These are phyloP conservation scores for Planococcus citri DNA, from an alignment of 1,140 invertebrate genomes.

Conservation along the genomic window DNA sequence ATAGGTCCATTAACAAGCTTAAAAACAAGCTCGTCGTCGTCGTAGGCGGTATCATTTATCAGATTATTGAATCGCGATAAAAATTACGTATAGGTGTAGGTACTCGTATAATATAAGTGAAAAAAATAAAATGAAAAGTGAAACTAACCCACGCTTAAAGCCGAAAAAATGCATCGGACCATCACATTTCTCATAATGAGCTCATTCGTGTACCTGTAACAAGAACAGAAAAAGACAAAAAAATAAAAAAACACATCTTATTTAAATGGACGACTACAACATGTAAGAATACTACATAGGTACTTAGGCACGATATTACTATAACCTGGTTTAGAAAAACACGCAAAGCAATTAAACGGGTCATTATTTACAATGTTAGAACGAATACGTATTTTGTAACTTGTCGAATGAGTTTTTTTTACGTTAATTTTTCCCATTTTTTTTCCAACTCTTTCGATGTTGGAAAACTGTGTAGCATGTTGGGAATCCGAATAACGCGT, in stretches of 20 bases:
- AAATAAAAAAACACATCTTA: not conserved
- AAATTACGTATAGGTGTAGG: no score
- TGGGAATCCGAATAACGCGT: no score
- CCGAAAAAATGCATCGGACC: conserved; percentile 14
- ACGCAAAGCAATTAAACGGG: not conserved
- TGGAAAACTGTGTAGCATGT: no score
- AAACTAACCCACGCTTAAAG: conserved; percentile 5
- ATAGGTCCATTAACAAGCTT: not conserved
- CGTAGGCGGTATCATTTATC: not conserved
- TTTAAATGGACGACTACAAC: not conserved
- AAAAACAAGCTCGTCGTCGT: not conserved
- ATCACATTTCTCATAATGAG: conserved; percentile 19
- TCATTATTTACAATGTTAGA: not conserved
- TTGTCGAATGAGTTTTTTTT: no score
- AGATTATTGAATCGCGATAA: not conserved
- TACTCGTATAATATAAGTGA: no score
- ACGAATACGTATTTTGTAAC: no score
- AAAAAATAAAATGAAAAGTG: not conserved
- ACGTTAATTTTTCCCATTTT: no score
- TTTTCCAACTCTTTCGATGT: no score
- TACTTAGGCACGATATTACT: no score
- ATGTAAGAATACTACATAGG: no score
- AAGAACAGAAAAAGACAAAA: not conserved
- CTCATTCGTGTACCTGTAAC: conserved; percentile 16
- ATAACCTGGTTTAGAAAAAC: not conserved